Conservation (phyloP, 2,888 invertebrate species). For the Xestia c-nigrum region DNA sequence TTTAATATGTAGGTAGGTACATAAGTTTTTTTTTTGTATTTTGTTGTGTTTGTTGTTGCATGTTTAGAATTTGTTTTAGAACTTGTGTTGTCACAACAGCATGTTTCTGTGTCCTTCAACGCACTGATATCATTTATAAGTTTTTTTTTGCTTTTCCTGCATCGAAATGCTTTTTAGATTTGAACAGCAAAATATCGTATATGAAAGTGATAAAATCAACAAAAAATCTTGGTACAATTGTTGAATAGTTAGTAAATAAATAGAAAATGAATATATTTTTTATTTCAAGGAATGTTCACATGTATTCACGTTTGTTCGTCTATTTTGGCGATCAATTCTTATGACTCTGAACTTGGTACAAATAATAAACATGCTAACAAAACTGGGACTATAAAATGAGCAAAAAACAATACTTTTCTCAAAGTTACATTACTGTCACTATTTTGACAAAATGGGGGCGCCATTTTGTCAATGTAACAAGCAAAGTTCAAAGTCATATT, state of each 20-base stretch:
- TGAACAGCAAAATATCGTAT: constrained; percentile 85
- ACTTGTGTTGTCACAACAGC: constrained; percentile 76
- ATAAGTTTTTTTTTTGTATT: constrained; percentile 56
- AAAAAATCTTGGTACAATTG: constrained; percentile 82
- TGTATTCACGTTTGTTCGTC: constrained; percentile 80
- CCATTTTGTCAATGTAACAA: background rate
- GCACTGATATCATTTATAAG: constrained; percentile 86
- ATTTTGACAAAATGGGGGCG: background rate
- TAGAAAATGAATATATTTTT: constrained; percentile 79
- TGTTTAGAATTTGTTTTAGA: constrained; percentile 55
- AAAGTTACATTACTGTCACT: background rate
- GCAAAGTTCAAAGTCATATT: constrained; percentile 74
- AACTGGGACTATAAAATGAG: constrained; percentile 1
- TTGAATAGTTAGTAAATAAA: constrained; percentile 69
- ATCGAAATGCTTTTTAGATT: constrained; percentile 77
- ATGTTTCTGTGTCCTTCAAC: constrained; percentile 87
- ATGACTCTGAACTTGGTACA: constrained; percentile 73
- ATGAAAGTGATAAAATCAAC: constrained; percentile 71
- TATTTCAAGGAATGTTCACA: constrained; percentile 86
- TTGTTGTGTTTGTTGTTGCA: constrained; percentile 68
- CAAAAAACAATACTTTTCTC: constrained; percentile 26
- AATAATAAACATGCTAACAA: constrained; percentile 7
- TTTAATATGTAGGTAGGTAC: constrained; percentile 43
- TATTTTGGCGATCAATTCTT: constrained; percentile 69
- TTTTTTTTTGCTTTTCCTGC: constrained; percentile 81